Percentiles rank a stretch among this genome's conserved stretches.
These are phyloP conservation scores for Sebastes baramenuke DNA, from an alignment of 2,797 vertebrate genomes.

Conservation along the genomic window DNA sequence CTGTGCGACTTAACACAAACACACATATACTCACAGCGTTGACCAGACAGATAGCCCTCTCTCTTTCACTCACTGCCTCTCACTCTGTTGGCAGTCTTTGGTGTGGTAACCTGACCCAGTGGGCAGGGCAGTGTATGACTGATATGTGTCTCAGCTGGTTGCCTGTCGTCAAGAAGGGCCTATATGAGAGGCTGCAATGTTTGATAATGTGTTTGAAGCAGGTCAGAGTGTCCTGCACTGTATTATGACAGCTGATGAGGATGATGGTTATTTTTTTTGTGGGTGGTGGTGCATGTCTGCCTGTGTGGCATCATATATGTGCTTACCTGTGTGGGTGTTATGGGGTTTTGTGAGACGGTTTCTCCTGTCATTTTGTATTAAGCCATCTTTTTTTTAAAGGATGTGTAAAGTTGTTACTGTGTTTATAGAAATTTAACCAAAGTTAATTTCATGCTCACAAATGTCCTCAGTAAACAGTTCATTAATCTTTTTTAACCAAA, in stretches of 20 bases:
- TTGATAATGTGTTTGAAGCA: slow-evolving; percentile 29
- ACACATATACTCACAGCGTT: neutral
- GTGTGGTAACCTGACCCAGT: slow-evolving; percentile 62
- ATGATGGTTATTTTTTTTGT: neutral
- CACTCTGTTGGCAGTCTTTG: slow-evolving; percentile 19
- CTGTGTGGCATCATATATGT: neutral
- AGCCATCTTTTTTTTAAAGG: too few relatives aligned
- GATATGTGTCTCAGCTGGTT: slow-evolving; percentile 43
- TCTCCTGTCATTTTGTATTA: too few relatives aligned
- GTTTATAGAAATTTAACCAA: too few relatives aligned
- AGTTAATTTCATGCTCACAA: too few relatives aligned
- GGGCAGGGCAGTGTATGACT: slow-evolving; percentile 35
- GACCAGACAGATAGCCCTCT: slow-evolving; percentile 1
- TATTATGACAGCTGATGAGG: neutral
- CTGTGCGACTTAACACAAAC: neutral
- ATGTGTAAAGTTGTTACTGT: too few relatives aligned
- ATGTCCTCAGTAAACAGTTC: too few relatives aligned
- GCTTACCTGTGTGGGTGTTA: neutral
- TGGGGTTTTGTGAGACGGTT: neutral
- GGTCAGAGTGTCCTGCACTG: slow-evolving; percentile 28
- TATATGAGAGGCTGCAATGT: slow-evolving; percentile 16
- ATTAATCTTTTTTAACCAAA: too few relatives aligned
- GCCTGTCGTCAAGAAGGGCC: slow-evolving; percentile 46
- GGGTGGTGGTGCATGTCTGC: neutral
- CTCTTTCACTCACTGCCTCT: neutral